Conservation (phyloP, 2,888 invertebrate genomes). For the Thera britannica region DNA sequence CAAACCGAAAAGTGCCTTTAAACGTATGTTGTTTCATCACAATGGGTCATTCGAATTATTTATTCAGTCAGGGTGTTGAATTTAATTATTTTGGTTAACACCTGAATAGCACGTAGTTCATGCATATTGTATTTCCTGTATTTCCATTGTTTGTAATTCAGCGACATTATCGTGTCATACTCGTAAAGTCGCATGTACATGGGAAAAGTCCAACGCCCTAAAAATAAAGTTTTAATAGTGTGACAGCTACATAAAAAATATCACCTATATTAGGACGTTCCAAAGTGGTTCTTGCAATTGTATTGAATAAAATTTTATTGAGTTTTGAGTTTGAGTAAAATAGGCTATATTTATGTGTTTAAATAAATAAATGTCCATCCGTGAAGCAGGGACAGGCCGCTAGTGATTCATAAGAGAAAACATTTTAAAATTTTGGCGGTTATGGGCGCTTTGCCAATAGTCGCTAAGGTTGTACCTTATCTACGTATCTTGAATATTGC, state of each 20-base stretch:
- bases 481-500: slow-evolving; percentile 9
- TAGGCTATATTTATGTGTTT: too few species aligned
- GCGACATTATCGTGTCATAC: slow-evolving; percentile 19
- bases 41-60: slow-evolving; percentile 10
- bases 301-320: too few species aligned
- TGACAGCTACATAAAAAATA: too few species aligned
- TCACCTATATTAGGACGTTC: too few species aligned
- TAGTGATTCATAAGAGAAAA: too few species aligned
- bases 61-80: slow-evolving; percentile 22
- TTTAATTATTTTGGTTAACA: slow-evolving; percentile 23
- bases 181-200: slow-evolving; percentile 14
- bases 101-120: slow-evolving; percentile 5
- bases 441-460: slow-evolving; percentile 2
- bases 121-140: slow-evolving; percentile 25
- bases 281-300: too few species aligned
- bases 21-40: not conserved
- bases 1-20: not conserved
- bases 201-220: not conserved
- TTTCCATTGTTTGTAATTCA: slow-evolving; percentile 20
- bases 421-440: not conserved
- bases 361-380: too few species aligned
- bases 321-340: too few species aligned
- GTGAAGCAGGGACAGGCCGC: too few species aligned
- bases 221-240: not conserved
- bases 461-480: not conserved